These are phyloP conservation scores for Holotrichia oblita DNA, from an alignment of 1,140 invertebrate species.

Conservation along the genomic window DNA sequence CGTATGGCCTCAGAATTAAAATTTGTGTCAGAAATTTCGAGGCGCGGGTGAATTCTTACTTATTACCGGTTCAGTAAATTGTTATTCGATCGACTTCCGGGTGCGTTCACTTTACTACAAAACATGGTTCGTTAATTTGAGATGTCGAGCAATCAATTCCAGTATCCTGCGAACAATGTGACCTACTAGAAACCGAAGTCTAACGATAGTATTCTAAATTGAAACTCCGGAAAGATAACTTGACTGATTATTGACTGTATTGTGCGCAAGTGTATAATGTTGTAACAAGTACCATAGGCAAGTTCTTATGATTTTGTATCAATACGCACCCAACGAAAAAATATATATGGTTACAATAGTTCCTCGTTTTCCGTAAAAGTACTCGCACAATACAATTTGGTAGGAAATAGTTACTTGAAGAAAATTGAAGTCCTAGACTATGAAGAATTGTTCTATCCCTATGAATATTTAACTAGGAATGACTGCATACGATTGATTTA, in stretches of 20 bases:
- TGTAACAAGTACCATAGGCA: background rate
- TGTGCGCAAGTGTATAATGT: background rate
- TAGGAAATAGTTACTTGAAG: too few relatives aligned
- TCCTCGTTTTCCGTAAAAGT: too few relatives aligned
- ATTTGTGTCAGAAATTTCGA: background rate
- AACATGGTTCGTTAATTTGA: conserved; percentile 26
- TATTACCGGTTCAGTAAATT: conserved; percentile 7
- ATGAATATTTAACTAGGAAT: too few relatives aligned
- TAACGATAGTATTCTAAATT: background rate
- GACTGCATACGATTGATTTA: too few relatives aligned
- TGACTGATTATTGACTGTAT: background rate
- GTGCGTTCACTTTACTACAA: conserved; percentile 13
- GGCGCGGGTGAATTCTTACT: background rate
- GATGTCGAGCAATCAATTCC: conserved; percentile 22
- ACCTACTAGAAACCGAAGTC: background rate
- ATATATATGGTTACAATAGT: too few relatives aligned
- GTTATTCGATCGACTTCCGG: background rate
- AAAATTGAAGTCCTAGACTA: too few relatives aligned
- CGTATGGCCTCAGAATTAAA: background rate
- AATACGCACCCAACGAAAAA: too few relatives aligned
- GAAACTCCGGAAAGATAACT: background rate
- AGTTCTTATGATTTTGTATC: too few relatives aligned
- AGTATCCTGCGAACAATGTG: conserved; percentile 7
- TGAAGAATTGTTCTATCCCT: too few relatives aligned
- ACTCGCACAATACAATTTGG: too few relatives aligned